phyloP scores from a whole-genome alignment of 2,888 invertebrate genomes.

The Corbicula japonica region DNA sequence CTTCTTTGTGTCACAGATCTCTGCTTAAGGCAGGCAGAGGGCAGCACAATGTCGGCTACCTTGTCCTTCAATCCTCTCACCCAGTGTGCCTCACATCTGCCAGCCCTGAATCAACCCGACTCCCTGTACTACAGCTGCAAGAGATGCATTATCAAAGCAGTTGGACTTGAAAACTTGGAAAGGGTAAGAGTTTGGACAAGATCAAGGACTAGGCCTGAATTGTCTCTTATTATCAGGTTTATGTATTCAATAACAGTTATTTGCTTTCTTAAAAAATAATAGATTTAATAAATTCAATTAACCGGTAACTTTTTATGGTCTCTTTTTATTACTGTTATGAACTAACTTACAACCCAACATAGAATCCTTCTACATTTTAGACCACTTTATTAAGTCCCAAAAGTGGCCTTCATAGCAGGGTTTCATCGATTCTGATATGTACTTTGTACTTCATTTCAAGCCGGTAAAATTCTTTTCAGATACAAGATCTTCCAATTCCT shows the following conservation, averaged over 20 bases:
- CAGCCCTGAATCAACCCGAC: background rate
- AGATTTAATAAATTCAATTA: too few species aligned
- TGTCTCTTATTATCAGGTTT: too few species aligned
- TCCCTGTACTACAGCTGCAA: constrained; percentile 60
- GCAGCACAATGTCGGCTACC: constrained; percentile 23
- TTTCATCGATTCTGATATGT: background rate
- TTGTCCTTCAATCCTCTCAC: constrained; percentile 65
- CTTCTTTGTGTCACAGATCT: constrained; percentile 12
- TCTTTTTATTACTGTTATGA: too few species aligned
- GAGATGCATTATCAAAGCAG: constrained; percentile 55
- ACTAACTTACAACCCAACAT: too few species aligned
- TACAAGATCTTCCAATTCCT: constrained; percentile 69
- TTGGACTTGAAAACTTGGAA: constrained; percentile 54
- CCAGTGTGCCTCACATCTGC: constrained; percentile 20
- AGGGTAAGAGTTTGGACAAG: constrained; percentile 50
- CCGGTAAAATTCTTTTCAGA: constrained; percentile 19
- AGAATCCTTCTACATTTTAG: too few species aligned
- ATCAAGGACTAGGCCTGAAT: too few species aligned
- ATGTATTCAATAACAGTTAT: too few species aligned
- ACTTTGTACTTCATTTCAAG: background rate
- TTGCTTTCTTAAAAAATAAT: too few species aligned
- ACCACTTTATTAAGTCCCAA: too few species aligned
- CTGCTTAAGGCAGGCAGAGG: background rate
- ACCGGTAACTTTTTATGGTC: too few species aligned
- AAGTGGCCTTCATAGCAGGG: background rate